Base-by-base conservation (phyloP, 2,888 invertebrate species). In the Nymphalis polychloros region DNA sequence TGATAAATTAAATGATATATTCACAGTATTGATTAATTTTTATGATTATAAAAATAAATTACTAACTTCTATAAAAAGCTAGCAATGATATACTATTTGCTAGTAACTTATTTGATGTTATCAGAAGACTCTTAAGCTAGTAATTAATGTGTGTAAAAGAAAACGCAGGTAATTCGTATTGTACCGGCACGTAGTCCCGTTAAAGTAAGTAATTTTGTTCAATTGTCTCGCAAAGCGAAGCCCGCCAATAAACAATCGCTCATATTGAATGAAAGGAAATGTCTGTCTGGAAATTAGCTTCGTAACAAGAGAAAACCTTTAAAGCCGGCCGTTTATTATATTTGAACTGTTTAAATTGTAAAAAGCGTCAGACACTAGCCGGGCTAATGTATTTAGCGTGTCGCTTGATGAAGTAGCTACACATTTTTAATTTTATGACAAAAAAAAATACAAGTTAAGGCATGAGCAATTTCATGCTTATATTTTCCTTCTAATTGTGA, bases 251-350 rank as follows among this genome's bases (percentile, higher is more conserved):
- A 89, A 92, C 92, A 90, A 92, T 92, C 88, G 92, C 80, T 91
- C 88, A 92, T 92, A 91, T 86, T 92, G 90, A 92, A 92, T 92
- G 91, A 90, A 82, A 91, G 92, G 92, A 92, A 91, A 90, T 89
- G 92, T 92, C 89, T 82, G 88, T 86, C 86, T 86, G 83, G 84
- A 90, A 92, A 91, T 92, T 92, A 89, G 86, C 86, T 85, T 79
- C 83, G 83, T 87, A 88, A 92, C 92, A 91, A 89, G 89, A 85
- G 89, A 92, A 92, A 90, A 89, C 90, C 85, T 89, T 92, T 92
- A 87, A 86, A 85, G 84, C 78, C 78, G 74, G 76, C 78, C 81
- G 82, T 89, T 89, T 91, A 92, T 91, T 90, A 90, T 89, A 88
- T 89, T 84, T 79, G 85, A 87, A 85, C 81, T 84, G 82, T 87